These are phyloP conservation scores for Parazoanthus swiftii DNA, from an alignment of 92 coral and sea anemone genomes.

Conservation along the genomic window DNA sequence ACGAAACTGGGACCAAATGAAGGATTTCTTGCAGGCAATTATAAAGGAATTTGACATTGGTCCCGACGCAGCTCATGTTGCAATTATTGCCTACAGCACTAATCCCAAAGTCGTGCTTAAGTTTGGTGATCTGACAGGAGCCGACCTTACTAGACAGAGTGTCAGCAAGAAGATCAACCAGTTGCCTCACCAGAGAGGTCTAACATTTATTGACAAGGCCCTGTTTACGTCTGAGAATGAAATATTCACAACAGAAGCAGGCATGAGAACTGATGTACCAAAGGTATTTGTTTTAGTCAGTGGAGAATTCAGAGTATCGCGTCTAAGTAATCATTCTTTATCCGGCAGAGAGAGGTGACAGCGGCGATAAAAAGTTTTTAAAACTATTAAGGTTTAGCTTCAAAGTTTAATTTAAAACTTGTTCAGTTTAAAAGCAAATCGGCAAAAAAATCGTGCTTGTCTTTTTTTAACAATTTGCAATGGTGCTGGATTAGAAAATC, in stretches of 20 bases:
- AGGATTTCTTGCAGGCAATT: constrained; percentile 12
- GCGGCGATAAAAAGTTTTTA: background rate
- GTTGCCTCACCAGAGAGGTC: constrained; percentile 7
- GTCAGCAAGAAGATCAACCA: background rate
- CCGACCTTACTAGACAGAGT: background rate
- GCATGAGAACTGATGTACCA: constrained; percentile 24
- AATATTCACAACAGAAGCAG: background rate
- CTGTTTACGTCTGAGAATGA: background rate
- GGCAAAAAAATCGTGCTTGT: no score
- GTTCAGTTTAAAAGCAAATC: no score
- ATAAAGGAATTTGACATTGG: background rate
- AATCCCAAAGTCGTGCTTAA: background rate
- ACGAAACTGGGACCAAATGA: constrained; percentile 1
- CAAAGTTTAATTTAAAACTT: no score
- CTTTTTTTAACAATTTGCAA: no score
- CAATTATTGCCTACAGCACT: constrained; percentile 29
- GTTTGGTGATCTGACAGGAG: background rate
- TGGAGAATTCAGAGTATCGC: no score
- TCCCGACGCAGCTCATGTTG: constrained; percentile 20
- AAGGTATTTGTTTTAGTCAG: constrained; percentile 8
- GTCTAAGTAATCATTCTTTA: no score
- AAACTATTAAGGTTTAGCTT: no score
- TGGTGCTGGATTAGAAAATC: no score
- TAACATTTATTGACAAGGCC: constrained; percentile 34
- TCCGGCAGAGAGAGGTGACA: no score